Percentiles rank a stretch among this genome's conserved stretches.
These are phyloP conservation scores for Ischnura elegans DNA, from an alignment of 2,888 invertebrate genomes.

Conservation along the genomic window DNA sequence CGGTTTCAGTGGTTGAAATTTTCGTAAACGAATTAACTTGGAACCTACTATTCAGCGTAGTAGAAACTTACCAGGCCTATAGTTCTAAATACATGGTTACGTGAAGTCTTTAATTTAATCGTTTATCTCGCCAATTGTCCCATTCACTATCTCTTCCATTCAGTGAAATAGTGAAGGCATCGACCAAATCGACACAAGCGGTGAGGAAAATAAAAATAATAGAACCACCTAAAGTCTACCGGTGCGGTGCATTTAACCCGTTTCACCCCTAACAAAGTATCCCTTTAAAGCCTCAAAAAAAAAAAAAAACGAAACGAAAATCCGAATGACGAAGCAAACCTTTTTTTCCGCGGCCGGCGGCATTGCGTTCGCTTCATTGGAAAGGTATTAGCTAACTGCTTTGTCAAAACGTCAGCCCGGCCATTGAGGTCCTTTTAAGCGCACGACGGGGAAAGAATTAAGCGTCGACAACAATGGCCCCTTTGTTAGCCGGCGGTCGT, in stretches of 20 bases:
- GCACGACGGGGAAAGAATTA: slow-evolving; percentile 61
- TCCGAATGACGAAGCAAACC: not conserved
- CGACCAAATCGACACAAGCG: not conserved
- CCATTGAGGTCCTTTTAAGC: slow-evolving; percentile 15
- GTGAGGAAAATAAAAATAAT: not conserved
- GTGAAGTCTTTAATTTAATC: no score
- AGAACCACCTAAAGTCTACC: no score
- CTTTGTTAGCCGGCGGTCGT: slow-evolving; percentile 42
- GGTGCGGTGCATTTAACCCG: not conserved
- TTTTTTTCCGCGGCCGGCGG: not conserved
- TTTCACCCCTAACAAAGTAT: not conserved
- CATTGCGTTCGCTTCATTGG: not conserved
- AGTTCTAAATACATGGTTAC: no score
- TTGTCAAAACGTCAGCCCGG: slow-evolving; percentile 47
- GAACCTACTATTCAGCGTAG: no score
- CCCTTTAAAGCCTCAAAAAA: not conserved
- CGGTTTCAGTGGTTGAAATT: no score
- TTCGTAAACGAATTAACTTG: no score
- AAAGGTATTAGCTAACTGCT: slow-evolving; percentile 33
- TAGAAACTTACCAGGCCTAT: no score
- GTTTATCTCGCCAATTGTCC: no score
- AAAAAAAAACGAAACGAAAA: not conserved
- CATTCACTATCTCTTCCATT: no score
- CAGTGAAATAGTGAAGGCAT: no score
- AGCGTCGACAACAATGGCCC: slow-evolving; percentile 48